Percentiles rank a stretch among this genome's conserved stretches.
These are phyloP conservation scores for Ruditapes philippinarum DNA, from an alignment of 1,140 invertebrate genomes.

Conservation along the genomic window DNA sequence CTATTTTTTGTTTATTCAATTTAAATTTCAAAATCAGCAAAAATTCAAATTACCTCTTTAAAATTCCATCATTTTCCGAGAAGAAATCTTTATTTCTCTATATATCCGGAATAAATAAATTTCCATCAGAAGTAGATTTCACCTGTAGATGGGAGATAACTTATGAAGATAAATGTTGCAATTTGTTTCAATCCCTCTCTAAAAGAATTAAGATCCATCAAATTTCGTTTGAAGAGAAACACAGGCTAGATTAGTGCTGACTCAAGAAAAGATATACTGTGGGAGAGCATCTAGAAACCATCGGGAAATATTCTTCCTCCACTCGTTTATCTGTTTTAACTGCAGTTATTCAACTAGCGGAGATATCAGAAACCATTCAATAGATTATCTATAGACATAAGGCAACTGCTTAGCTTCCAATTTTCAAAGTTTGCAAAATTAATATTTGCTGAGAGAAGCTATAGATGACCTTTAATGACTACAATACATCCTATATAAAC, in stretches of 20 bases:
- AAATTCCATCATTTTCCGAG: neutral
- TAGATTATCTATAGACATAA: neutral
- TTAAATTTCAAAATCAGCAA: neutral
- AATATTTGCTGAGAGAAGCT: neutral
- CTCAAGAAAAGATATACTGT: neutral
- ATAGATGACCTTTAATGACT: no score
- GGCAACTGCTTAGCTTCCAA: neutral
- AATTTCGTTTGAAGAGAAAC: constrained; percentile 1
- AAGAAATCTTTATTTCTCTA: neutral
- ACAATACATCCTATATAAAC: no score
- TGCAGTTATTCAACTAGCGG: no score
- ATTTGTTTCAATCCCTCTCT: neutral
- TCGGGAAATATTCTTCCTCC: neutral
- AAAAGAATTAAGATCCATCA: neutral
- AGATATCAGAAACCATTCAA: no score
- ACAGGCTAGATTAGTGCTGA: neutral
- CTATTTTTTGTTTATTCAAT: no score
- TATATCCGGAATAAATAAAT: neutral
- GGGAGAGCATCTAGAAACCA: neutral
- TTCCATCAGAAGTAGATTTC: neutral
- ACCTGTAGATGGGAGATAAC: neutral
- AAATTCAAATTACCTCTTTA: neutral
- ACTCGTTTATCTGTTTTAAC: no score
- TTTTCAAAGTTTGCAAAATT: neutral
- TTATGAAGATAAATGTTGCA: neutral